Evolutionary conservation across 1,140 invertebrate species (phyloP).

Genomic region (Pseudomyrmex sp.): DNA sequence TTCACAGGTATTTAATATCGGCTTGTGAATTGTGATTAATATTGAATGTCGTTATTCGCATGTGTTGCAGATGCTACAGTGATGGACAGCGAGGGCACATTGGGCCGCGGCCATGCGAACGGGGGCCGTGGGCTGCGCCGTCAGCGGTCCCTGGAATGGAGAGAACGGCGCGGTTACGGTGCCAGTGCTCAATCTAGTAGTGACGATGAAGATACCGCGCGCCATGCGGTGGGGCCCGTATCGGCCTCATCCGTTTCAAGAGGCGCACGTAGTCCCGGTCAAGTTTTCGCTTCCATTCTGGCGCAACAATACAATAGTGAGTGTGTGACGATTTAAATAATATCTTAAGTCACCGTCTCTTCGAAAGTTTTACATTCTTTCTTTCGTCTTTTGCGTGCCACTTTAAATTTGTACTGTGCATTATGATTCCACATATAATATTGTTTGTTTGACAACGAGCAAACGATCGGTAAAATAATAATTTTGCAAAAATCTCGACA

Average conservation of each 20-base stretch:
- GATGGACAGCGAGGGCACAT: conserved; percentile 84
- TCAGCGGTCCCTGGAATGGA: conserved; percentile 88
- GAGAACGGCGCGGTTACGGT: conserved; percentile 87
- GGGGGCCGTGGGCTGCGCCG: conserved; percentile 85
- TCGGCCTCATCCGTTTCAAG: conserved; percentile 78
- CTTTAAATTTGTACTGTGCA: neutral
- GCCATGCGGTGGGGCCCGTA: conserved; percentile 80
- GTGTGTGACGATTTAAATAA: conserved; percentile 66
- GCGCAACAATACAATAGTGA: conserved; percentile 84
- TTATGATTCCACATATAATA: neutral
- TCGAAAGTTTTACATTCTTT: neutral
- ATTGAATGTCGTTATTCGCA: too few relatives aligned
- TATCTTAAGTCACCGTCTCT: neutral
- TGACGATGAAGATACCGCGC: conserved; percentile 87
- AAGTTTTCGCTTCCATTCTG: conserved; percentile 88
- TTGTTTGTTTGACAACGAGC: too few relatives aligned
- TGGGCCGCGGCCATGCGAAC: conserved; percentile 81
- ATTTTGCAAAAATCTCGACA: conserved; percentile 35
- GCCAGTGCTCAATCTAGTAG: conserved; percentile 85
- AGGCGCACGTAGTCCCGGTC: conserved; percentile 86
- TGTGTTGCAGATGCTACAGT: conserved; percentile 82
- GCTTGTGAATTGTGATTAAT: neutral
- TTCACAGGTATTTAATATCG: neutral
- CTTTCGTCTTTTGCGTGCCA: neutral
- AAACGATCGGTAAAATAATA: conserved; percentile 6